A percentile compares a stretch with the other conserved stretches of the same genome.
phyloP scores from a whole-genome alignment of 2,113 vertebrate species.

The Mobula hypostoma region DNA sequence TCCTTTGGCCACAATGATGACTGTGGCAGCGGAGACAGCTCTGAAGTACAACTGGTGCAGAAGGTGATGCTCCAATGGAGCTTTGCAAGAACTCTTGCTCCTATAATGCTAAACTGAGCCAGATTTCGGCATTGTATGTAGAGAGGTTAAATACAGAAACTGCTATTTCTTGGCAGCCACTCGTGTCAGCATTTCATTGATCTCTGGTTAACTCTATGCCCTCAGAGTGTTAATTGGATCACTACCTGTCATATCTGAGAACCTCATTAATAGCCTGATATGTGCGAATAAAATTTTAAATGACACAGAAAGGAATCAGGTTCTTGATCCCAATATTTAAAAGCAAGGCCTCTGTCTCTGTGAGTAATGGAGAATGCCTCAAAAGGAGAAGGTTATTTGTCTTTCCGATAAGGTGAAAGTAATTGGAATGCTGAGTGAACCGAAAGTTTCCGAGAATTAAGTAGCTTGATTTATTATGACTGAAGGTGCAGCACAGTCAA shows the following conservation, averaged over 20 bases:
- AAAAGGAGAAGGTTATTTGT: not conserved
- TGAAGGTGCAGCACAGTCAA: not conserved
- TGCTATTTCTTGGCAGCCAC: too few species aligned
- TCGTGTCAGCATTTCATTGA: not conserved
- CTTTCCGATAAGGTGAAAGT: not conserved
- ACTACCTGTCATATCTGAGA: not conserved
- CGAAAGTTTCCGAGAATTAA: not conserved
- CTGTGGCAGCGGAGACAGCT: not conserved
- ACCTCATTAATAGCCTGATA: not conserved
- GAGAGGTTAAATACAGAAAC: too few species aligned
- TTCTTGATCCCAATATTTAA: conserved; percentile 13
- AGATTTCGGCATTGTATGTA: too few species aligned
- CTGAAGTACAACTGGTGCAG: not conserved
- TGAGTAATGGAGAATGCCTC: not conserved
- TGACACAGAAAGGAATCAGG: not conserved
- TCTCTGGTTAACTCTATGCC: not conserved
- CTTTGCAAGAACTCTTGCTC: not conserved
- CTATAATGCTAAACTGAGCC: not conserved
- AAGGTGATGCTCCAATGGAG: not conserved
- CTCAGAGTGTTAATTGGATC: not conserved
- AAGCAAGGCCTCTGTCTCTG: not conserved
- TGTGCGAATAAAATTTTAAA: not conserved
- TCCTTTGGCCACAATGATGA: not conserved
- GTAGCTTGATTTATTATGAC: not conserved
- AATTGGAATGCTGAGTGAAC: not conserved